These are phyloP conservation scores for Lytechinus variegatus DNA, from an alignment of 35 echinoderm and acorn worm species.

Conservation along the genomic window DNA sequence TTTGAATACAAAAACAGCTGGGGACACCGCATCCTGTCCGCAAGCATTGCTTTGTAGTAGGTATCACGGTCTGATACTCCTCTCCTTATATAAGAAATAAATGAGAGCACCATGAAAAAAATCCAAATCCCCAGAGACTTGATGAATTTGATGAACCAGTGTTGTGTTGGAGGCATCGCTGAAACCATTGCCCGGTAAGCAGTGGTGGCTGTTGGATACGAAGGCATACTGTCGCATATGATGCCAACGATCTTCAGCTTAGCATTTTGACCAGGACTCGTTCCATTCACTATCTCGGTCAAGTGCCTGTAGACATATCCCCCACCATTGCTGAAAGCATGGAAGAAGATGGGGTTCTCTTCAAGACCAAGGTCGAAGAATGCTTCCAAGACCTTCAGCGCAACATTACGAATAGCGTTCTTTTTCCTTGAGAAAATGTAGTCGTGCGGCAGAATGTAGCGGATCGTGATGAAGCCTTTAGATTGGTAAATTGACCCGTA, in stretches of 20 bases:
- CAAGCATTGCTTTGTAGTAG: not conserved
- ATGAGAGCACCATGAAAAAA: not conserved
- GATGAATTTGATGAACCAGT: not conserved
- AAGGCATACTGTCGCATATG: conserved; percentile 82
- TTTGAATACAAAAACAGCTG: conserved; percentile 91
- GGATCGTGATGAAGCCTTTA: conserved; percentile 80
- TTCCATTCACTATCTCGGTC: conserved; percentile 71
- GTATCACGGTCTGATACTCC: not conserved
- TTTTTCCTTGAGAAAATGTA: conserved; percentile 53
- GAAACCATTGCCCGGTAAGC: conserved; percentile 57
- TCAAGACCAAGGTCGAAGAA: conserved; percentile 89
- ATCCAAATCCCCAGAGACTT: conserved; percentile 48
- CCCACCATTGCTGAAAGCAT: conserved; percentile 93
- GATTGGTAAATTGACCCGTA: conserved; percentile 97
- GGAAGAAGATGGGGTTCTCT: conserved; percentile 88
- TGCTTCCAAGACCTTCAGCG: conserved; percentile 76
- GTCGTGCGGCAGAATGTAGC: conserved; percentile 71
- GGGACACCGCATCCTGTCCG: conserved; percentile 46
- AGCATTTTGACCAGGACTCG: conserved; percentile 45
- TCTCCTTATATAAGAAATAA: not conserved
- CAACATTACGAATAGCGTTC: conserved; percentile 49
- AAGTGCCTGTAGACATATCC: conserved; percentile 73
- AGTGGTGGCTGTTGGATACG: conserved; percentile 14
- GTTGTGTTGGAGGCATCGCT: conserved; percentile 28
- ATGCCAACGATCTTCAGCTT: conserved; percentile 66